These are phyloP conservation scores for Acropora tenuis DNA, from an alignment of 64 coral and sea anemone genomes.

Conservation along the genomic window DNA sequence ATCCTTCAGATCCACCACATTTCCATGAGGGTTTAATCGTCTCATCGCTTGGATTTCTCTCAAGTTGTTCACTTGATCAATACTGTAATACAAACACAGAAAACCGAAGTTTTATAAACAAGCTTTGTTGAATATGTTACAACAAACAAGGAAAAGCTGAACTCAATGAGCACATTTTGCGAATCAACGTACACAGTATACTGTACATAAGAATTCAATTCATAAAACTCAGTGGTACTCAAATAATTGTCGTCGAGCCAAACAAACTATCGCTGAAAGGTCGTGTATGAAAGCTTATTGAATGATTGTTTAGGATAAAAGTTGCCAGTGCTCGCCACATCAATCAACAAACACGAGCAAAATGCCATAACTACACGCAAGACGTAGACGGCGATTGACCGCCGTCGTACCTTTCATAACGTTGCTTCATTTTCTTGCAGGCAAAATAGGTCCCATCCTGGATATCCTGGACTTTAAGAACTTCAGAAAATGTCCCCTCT, in stretches of 20 bases:
- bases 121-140: background rate
- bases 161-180: background rate
- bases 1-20: constrained; percentile 95
- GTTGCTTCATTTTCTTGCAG: constrained; percentile 98
- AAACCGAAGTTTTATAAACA: background rate
- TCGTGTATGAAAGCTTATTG: background rate
- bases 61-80: constrained; percentile 99
- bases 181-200: background rate
- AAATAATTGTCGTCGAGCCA: too few relatives aligned
- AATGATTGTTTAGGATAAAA: background rate
- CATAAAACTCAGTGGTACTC: background rate
- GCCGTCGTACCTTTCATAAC: constrained; percentile 83
- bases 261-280: background rate
- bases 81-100: constrained; percentile 46
- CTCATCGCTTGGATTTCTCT: constrained; percentile 98
- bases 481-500: constrained; percentile 98
- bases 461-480: constrained; percentile 95
- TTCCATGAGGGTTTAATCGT: constrained; percentile 86
- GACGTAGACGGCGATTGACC: too few relatives aligned
- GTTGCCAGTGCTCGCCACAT: background rate
- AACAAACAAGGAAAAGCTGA: too few relatives aligned
- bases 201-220: too few relatives aligned
- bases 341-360: background rate
- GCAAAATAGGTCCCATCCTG: constrained; percentile 95
- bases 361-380: background rate